phyloP scores from a whole-genome alignment of 2,888 invertebrate genomes.

The Zhuqinia jingwanae region DNA sequence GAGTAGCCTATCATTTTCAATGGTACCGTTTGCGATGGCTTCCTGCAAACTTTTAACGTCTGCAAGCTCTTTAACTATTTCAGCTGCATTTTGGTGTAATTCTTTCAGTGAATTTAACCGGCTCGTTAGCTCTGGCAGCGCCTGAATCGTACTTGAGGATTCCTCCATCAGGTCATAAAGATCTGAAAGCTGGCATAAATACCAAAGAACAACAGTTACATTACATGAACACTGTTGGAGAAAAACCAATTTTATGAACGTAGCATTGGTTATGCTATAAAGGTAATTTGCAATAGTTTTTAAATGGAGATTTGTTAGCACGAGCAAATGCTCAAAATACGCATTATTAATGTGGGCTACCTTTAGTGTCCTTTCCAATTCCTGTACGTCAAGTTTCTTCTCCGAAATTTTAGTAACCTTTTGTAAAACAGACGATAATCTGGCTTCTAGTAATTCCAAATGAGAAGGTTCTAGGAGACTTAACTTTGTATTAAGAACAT shows the following conservation, averaged over 20 bases:
- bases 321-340: not conserved
- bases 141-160: slow-evolving; percentile 90
- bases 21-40: slow-evolving; percentile 76
- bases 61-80: slow-evolving; percentile 77
- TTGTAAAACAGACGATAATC: slow-evolving; percentile 87
- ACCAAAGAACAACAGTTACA: slow-evolving; percentile 5
- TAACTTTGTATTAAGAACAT: slow-evolving; percentile 89
- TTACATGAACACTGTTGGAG: not conserved
- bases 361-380: slow-evolving; percentile 86
- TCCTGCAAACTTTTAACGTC: slow-evolving; percentile 77
- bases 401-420: slow-evolving; percentile 89
- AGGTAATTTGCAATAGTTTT: too few relatives aligned
- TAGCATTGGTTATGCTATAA: too few relatives aligned
- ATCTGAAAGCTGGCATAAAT: slow-evolving; percentile 86
- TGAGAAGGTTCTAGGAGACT: slow-evolving; percentile 90
- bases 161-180: slow-evolving; percentile 93
- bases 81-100: slow-evolving; percentile 85
- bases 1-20: slow-evolving; percentile 76
- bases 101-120: slow-evolving; percentile 93
- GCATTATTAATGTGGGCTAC: slow-evolving; percentile 82
- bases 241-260: not conserved
- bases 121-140: slow-evolving; percentile 90
- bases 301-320: too few relatives aligned
- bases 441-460: slow-evolving; percentile 91
- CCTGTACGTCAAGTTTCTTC: slow-evolving; percentile 83